A percentile compares a stretch with the other conserved stretches of the same genome.
Evolutionary conservation across 37 sponge, comb jelly and placozoan species (phyloP).

Genomic region (Hexactinellida sp.): DNA sequence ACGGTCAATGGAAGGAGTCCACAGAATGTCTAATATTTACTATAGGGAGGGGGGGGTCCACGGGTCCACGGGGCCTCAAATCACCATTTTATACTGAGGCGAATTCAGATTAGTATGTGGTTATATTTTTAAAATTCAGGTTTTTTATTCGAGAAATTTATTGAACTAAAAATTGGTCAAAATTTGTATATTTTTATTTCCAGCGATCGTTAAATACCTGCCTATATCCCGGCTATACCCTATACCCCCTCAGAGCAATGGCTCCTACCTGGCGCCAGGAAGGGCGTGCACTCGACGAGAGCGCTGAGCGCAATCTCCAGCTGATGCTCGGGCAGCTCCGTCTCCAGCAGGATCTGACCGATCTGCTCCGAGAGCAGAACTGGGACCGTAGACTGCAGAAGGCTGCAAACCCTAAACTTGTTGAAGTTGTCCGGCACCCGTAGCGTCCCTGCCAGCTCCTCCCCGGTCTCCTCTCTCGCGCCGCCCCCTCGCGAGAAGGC

Average conservation of each 20-base stretch:
- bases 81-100: too few relatives aligned
- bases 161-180: background rate
- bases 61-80: too few relatives aligned
- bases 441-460: background rate
- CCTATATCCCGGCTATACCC: too few relatives aligned
- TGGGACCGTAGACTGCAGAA: background rate
- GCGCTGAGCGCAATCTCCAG: background rate
- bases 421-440: conserved; percentile 7
- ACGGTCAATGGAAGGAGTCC: too few relatives aligned
- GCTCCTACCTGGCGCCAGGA: background rate
- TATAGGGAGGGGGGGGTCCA: too few relatives aligned
- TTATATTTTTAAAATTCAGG: too few relatives aligned
- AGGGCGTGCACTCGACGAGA: conserved; percentile 1
- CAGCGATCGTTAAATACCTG: too few relatives aligned
- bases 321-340: background rate
- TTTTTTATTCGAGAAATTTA: background rate
- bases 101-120: too few relatives aligned
- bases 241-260: too few relatives aligned
- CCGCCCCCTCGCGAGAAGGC: background rate
- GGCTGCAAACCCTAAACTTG: background rate
- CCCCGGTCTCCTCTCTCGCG: background rate
- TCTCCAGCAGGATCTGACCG: background rate
- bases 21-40: too few relatives aligned
- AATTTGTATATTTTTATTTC: too few relatives aligned
- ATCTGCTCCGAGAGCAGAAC: background rate